Conservation (phyloP, 30 jellyfish, hydroid and myxozoan species). For the Morbakka virulenta region DNA sequence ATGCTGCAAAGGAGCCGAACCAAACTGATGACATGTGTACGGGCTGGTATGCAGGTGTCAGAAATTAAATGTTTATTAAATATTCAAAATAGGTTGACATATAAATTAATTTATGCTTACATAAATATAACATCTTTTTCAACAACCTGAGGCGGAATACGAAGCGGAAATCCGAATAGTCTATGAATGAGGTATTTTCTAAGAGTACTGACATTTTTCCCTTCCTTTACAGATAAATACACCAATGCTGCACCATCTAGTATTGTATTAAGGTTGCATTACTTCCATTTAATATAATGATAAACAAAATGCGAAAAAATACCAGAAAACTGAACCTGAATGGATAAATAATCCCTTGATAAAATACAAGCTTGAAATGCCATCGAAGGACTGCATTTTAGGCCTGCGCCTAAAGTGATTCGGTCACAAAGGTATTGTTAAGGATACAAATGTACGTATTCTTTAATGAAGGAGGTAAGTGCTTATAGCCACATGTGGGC, state of each 20-base stretch:
- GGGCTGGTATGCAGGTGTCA: no score
- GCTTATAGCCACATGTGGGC: no score
- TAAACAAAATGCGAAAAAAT: not conserved
- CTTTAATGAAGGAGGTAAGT: no score
- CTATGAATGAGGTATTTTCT: slow-evolving; percentile 79
- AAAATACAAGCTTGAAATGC: not conserved
- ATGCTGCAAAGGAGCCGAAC: no score
- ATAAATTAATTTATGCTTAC: slow-evolving; percentile 52
- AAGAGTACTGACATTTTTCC: slow-evolving; percentile 51
- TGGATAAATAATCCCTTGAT: not conserved
- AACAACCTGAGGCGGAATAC: slow-evolving; percentile 79
- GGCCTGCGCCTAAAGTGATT: no score
- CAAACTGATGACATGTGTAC: no score
- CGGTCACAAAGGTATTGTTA: no score
- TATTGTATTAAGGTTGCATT: slow-evolving; percentile 15
- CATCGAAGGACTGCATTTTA: no score
- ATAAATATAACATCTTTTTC: slow-evolving; percentile 92
- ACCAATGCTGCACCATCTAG: slow-evolving; percentile 94
- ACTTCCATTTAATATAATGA: not conserved
- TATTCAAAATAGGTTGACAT: not conserved
- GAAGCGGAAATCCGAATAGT: slow-evolving; percentile 75
- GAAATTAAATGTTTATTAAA: not conserved
- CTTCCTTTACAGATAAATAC: slow-evolving; percentile 85
- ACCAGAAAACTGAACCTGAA: not conserved
- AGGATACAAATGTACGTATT: no score